A percentile compares a stretch with the other conserved stretches of the same genome.
phyloP scores from a whole-genome alignment of 2,797 vertebrate species.

The Masticophis lateralis region DNA sequence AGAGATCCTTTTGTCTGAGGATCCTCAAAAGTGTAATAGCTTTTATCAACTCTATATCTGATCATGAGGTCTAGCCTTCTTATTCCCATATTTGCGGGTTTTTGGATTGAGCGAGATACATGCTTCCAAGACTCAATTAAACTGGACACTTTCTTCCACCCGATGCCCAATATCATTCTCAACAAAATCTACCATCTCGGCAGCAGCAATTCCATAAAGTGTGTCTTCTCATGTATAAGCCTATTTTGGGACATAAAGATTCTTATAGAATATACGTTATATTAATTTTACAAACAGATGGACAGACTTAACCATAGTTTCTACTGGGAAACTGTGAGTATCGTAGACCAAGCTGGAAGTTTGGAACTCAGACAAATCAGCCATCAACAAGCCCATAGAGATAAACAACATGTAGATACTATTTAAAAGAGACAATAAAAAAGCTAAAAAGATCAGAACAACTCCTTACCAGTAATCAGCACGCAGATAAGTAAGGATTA shows the following conservation, averaged over 20 bases:
- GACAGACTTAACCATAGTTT: background rate
- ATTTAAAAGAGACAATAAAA: background rate
- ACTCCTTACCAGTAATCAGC: background rate
- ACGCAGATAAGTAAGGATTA: background rate
- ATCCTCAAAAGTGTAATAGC: background rate
- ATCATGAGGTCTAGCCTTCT: background rate
- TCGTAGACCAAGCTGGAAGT: background rate
- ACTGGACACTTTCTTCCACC: background rate
- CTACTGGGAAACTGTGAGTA: background rate
- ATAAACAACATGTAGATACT: background rate
- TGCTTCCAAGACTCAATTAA: background rate
- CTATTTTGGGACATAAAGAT: background rate
- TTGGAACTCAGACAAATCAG: background rate
- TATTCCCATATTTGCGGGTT: background rate
- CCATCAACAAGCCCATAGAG: background rate
- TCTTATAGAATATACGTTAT: background rate
- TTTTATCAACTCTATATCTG: background rate
- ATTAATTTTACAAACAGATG: background rate
- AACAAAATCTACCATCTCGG: background rate
- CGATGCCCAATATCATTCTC: background rate
- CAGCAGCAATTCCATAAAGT: background rate
- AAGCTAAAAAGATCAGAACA: background rate
- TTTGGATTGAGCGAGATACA: background rate
- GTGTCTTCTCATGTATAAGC: background rate
- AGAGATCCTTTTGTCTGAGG: background rate